Evolutionary conservation across 35 echinoderm and acorn worm species (phyloP), one percentile per base, ranked within the genome.

Genomic region (Stichopus chloronotus): DNA sequence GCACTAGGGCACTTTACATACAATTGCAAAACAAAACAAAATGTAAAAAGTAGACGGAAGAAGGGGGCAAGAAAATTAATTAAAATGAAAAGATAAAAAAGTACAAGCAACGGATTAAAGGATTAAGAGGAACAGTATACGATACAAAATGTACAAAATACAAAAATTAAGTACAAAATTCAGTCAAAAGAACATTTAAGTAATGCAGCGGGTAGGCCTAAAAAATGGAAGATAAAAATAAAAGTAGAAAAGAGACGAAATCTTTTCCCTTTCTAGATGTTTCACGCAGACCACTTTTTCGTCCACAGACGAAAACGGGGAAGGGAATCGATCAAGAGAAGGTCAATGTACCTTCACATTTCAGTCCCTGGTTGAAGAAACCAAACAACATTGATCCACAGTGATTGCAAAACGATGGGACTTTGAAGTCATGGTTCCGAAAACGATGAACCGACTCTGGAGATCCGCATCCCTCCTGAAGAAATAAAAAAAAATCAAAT

Each of bases 311-410:
- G 65, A 71, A 71, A 71, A 71, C 65, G 2, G 65, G 65, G 65
- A 43, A 43, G 30, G 30, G 30, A 43, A 43, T 43, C 30, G 30
- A 43, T 43, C 30, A 43, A 43, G 30, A 43, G 30, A 43, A 43
- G 30, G 3, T 43, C 0, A 43, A 43, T 43, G 0, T 85, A 85
- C 82, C 82, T 14, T 56, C 82, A 85, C 82, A 85, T 58, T 85
- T 85, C 82, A 85, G 22, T 85, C 82, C 82, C 82, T 85, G 82
- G 82, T 56, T 58, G 82, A 0, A 85, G 82, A 85, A 58, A 23
- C 82, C 82, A 23, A 85, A 19, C 17, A 85, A 58, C 55, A 85
- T 59, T n/a, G 82, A 85, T 56, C 82, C 82, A 58, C 82, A 85
- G 56, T 85, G 82, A 7, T 7, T 58, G 19, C 82, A 85, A 20